Conservation (phyloP, 2,113 vertebrate genomes). For the Otus sunia region DNA sequence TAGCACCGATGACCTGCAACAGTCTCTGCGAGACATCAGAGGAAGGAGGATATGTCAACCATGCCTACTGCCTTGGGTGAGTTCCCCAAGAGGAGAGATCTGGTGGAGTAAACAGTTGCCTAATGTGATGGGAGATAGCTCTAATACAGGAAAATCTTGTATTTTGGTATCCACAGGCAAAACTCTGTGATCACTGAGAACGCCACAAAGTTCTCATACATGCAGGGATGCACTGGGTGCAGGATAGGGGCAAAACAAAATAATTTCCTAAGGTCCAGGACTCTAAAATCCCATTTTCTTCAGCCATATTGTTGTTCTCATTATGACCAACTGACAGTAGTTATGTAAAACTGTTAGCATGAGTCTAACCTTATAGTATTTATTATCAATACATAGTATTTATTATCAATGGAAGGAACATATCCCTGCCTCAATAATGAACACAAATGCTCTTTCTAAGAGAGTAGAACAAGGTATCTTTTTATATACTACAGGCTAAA, state of each 20-base stretch:
- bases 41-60: background rate
- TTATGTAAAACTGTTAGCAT: background rate
- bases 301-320: background rate
- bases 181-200: background rate
- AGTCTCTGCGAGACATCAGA: background rate
- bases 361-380: constrained; percentile 1
- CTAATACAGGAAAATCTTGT: background rate
- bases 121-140: background rate
- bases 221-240: background rate
- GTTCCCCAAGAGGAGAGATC: background rate
- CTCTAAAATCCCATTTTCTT: background rate
- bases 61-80: background rate
- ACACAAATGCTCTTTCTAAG: background rate
- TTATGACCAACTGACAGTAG: background rate
- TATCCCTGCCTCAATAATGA: background rate
- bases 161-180: background rate
- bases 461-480: background rate
- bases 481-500: background rate
- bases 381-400: constrained; percentile 4
- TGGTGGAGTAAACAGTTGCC: background rate
- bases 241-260: background rate
- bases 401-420: constrained; percentile 2
- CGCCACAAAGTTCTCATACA: background rate
- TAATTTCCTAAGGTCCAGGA: background rate
- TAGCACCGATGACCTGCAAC: background rate